Conservation (phyloP, 2,113 vertebrate genomes). For the Pelobates fuscus region DNA sequence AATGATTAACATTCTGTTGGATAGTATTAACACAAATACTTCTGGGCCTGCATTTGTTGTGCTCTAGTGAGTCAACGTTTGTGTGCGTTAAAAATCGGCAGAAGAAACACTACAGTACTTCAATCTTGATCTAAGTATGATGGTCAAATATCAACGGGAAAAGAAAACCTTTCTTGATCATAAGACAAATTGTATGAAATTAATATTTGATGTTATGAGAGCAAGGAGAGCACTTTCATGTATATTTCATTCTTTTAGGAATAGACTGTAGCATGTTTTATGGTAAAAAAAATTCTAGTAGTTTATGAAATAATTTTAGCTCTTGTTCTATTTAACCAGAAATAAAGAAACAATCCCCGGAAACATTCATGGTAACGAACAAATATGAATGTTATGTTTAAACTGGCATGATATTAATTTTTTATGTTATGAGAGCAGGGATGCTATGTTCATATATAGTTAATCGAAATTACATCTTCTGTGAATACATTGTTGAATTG, state of each 20-base stretch:
- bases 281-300: constrained; percentile 22
- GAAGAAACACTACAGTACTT: too few species aligned
- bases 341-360: neutral
- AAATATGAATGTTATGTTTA: too few species aligned
- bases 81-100: too few species aligned
- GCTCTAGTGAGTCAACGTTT: too few species aligned
- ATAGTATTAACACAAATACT: too few species aligned
- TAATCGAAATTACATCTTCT: neutral
- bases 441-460: neutral
- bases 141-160: neutral
- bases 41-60: too few species aligned
- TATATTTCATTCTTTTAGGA: constrained; percentile 45
- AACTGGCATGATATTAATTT: neutral
- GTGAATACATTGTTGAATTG: too few species aligned
- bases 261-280: constrained; percentile 22
- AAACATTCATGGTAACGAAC: neutral
- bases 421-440: neutral
- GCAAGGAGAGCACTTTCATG: constrained; percentile 30
- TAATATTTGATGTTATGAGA: constrained; percentile 32
- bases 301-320: constrained; percentile 20
- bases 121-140: neutral
- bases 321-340: neutral
- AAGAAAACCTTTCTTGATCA: neutral
- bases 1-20: too few species aligned
- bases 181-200: constrained; percentile 13